Conservation (phyloP, 2,113 vertebrate genomes). For the Varanus salvator region DNA sequence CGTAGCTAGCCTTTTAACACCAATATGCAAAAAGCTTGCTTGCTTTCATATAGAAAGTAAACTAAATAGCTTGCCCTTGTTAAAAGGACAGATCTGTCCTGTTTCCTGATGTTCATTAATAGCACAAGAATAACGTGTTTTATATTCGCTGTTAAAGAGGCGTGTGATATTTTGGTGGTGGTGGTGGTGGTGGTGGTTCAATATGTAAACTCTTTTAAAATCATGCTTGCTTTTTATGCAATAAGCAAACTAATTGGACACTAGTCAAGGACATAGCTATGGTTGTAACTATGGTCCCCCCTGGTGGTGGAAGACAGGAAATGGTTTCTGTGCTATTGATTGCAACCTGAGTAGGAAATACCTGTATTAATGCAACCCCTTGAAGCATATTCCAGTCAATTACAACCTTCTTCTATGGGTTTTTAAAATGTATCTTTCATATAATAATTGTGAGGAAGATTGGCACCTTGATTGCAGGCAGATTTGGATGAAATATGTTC, state of each 20-base stretch:
- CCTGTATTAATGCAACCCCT: conserved; percentile 39
- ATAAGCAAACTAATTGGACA: conserved; percentile 59
- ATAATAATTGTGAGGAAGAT: conserved; percentile 31
- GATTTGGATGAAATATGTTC: not conserved
- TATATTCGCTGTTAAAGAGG: conserved; percentile 56
- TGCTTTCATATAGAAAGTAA: conserved; percentile 64
- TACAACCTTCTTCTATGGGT: conserved; percentile 37
- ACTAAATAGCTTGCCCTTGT: conserved; percentile 46
- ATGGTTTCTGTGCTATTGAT: conserved; percentile 11
- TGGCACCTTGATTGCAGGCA: not conserved
- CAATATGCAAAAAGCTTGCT: conserved; percentile 65
- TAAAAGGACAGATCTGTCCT: conserved; percentile 47
- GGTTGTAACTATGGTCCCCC: conserved; percentile 80
- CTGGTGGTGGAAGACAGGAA: conserved; percentile 75
- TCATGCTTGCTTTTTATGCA: conserved; percentile 63
- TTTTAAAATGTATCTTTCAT: conserved; percentile 27
- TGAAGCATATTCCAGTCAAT: conserved; percentile 21
- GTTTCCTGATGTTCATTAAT: conserved; percentile 60
- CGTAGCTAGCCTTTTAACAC: conserved; percentile 68
- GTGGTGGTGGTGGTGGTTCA: conserved; percentile 43
- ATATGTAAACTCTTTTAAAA: conserved; percentile 57
- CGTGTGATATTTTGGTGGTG: conserved; percentile 31
- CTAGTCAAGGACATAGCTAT: conserved; percentile 70
- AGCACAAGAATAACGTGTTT: conserved; percentile 53
- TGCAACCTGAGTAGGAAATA: conserved; percentile 24